Evolutionary conservation across 64 coral and sea anemone genomes (phyloP).

Genomic region (Pocillopora damicornis): DNA sequence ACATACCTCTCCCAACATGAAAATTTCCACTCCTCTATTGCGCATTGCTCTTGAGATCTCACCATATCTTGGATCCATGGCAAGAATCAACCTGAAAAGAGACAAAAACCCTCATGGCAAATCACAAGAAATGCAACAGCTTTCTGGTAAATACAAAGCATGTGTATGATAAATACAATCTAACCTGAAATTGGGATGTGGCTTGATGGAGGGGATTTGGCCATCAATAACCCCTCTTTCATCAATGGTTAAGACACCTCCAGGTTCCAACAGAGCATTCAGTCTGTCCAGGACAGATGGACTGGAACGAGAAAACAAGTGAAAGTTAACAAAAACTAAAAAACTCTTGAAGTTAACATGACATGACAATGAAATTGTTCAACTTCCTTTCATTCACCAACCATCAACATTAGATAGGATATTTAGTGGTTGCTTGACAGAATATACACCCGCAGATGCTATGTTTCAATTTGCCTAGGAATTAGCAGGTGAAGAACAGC

Average conservation of each 20-base stretch:
- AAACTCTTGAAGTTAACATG: background rate
- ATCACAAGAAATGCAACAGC: background rate
- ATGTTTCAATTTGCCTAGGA: no score
- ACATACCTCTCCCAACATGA: conserved; percentile 82
- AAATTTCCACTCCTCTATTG: conserved; percentile 94
- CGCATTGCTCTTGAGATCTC: conserved; percentile 99
- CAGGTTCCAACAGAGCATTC: conserved; percentile 87
- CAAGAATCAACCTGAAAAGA: conserved; percentile 68
- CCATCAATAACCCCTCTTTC: conserved; percentile 94
- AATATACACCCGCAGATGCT: no score
- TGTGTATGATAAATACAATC: background rate
- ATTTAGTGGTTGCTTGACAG: no score
- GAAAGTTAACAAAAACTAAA: background rate
- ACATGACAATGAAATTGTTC: no score
- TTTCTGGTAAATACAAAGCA: background rate
- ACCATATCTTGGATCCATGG: conserved; percentile 92
- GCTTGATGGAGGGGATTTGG: conserved; percentile 69
- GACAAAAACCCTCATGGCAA: background rate
- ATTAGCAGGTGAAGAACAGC: no score
- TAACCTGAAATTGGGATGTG: conserved; percentile 93
- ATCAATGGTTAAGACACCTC: conserved; percentile 73
- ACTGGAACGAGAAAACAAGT: conserved; percentile 34
- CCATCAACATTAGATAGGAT: no score
- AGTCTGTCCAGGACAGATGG: conserved; percentile 94
- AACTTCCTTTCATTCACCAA: no score